A percentile compares a stretch with the other conserved stretches of the same genome.
Evolutionary conservation across 2,797 vertebrate genomes (phyloP).

Genomic region (Pogonophryne albipinna): DNA sequence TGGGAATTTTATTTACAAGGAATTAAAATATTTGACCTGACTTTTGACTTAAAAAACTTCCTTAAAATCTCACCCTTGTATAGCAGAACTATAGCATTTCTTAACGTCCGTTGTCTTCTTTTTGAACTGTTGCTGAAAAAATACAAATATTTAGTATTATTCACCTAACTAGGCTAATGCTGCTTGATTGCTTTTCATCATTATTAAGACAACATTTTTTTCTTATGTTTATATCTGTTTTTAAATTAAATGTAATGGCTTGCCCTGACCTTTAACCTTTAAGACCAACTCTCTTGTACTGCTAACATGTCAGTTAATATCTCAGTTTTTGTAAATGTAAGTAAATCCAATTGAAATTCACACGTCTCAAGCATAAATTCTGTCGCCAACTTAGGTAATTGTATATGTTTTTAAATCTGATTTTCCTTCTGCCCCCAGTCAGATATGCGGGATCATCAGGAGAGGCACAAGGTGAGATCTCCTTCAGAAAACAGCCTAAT

Average conservation of each 20-base stretch:
- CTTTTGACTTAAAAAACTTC: neutral
- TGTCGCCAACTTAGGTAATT: neutral
- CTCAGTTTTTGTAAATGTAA: too few relatives aligned
- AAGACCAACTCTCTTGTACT: too few relatives aligned
- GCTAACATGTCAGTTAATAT: too few relatives aligned
- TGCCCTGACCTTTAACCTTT: neutral
- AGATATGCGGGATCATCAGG: conserved; percentile 27
- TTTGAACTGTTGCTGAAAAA: neutral
- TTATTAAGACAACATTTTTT: too few relatives aligned
- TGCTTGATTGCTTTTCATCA: neutral
- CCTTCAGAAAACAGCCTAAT: neutral
- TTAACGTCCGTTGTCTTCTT: neutral
- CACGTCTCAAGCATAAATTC: neutral
- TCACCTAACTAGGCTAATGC: neutral
- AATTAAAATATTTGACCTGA: neutral
- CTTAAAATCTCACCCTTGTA: neutral
- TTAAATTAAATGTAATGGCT: neutral
- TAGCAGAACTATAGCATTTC: neutral
- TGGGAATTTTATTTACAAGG: neutral
- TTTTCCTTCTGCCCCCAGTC: conserved; percentile 49
- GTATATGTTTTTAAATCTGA: neutral
- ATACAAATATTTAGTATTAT: neutral
- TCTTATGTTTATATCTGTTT: neutral
- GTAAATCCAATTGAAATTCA: neutral
- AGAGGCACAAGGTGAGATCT: conserved; percentile 74